phyloP scores from a whole-genome alignment of 1,140 invertebrate genomes.

The Chionoecetes opilio region DNA sequence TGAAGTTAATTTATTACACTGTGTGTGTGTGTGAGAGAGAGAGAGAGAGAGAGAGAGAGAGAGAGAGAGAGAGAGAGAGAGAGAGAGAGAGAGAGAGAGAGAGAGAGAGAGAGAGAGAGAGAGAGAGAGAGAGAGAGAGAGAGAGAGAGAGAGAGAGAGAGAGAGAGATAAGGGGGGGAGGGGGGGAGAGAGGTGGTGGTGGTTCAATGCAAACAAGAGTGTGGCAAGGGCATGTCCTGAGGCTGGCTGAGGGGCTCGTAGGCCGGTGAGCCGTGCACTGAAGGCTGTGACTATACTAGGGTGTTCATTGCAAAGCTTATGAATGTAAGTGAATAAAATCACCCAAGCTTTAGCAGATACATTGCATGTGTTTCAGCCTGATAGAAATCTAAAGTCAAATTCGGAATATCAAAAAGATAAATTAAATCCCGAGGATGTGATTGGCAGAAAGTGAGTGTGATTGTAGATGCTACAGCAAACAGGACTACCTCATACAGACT shows the following conservation, averaged over 20 bases:
- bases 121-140: too few species aligned
- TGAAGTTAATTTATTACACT: too few species aligned
- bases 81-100: conserved; percentile 5
- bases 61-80: conserved; percentile 31
- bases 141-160: too few species aligned
- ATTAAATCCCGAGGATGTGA: not conserved
- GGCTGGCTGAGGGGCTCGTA: too few species aligned
- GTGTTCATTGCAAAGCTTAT: not conserved
- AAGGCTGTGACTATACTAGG: too few species aligned
- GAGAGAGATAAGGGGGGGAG: too few species aligned
- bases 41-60: conserved; percentile 38
- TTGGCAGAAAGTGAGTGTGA: not conserved
- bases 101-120: too few species aligned
- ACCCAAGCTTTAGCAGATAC: not conserved
- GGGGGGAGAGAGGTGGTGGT: too few species aligned
- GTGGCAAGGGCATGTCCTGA: too few species aligned
- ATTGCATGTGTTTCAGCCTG: conserved; percentile 4
- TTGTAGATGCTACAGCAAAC: not conserved
- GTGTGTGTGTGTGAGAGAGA: too few species aligned
- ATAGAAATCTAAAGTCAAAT: too few species aligned
- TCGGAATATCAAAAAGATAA: not conserved
- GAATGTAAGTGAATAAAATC: not conserved
- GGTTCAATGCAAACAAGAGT: not conserved
- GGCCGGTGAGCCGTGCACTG: too few species aligned
- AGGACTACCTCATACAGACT: not conserved